Conservation (phyloP, 2,797 vertebrate genomes). For the Pseudochromis fuscus region DNA sequence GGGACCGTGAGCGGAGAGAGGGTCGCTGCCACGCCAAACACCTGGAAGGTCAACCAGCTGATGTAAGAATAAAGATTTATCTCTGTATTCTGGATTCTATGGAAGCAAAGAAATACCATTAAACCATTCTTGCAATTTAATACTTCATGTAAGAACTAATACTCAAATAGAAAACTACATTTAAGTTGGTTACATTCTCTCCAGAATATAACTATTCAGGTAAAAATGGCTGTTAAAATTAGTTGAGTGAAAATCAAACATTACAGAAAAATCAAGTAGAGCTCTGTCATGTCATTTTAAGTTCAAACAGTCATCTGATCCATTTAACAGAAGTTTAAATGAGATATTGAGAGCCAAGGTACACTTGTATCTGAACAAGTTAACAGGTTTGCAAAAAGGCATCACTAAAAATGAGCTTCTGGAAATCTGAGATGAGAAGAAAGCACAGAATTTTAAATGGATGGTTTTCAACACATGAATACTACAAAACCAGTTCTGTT, state of each 20-base stretch:
- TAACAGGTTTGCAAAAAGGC: background rate
- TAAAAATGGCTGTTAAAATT: background rate
- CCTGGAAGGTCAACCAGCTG: slow-evolving; percentile 33
- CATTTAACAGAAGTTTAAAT: background rate
- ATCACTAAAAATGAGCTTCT: background rate
- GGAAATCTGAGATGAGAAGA: background rate
- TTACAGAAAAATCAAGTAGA: background rate
- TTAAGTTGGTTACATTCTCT: too few relatives aligned
- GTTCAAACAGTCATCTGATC: background rate
- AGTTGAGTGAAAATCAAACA: background rate
- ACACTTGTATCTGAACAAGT: background rate
- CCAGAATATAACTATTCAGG: background rate
- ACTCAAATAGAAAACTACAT: background rate
- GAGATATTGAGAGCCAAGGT: background rate
- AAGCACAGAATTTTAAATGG: background rate
- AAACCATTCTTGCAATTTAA: too few relatives aligned
- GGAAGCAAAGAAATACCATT: background rate
- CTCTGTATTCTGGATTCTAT: background rate
- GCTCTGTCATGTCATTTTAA: too few relatives aligned
- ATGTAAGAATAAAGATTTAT: background rate
- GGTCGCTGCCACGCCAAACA: slow-evolving; percentile 31
- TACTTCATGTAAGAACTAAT: too few relatives aligned
- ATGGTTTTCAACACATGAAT: background rate
- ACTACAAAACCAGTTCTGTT: background rate
- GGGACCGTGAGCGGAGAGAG: slow-evolving; percentile 12